Evolutionary conservation across 1,140 invertebrate species (phyloP), one percentile per base, ranked within the genome.

Genomic region (Panagrolaimus sp.): DNA sequence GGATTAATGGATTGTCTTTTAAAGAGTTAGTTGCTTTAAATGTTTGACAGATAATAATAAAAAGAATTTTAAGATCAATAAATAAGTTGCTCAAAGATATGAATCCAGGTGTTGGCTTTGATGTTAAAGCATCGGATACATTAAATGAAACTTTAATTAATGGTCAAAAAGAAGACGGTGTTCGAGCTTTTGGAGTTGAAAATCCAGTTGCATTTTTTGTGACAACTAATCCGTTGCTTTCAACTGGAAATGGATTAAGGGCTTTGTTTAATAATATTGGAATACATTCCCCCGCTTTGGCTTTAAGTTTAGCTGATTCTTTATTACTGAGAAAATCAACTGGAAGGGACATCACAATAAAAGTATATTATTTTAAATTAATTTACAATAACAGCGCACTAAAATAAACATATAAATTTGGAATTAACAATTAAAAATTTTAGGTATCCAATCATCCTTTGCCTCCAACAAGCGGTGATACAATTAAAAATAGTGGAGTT

Each of bases 401-500:
- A n/a, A n/a, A n/a, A n/a, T n/a, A n/a, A n/a, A n/a, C n/a, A n/a
- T n/a, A n/a, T n/a, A n/a, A n/a, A n/a, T n/a, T n/a, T n/a, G n/a
- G n/a, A 38, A 38, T 38, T 38, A 38, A 4, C 7, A 2, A 38
- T 4, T 4, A 4, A 38, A 38, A 2, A 38, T 38, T 38, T 38
- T 38, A 38, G 15, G 43, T 43, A 21, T 4, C 21, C 8, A 70
- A 70, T 55, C 69, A 70, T 38, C 69, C 69, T 4, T n/a, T 70
- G 8, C 69, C 69, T 5, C 69, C 69, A 44, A 70, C 69, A 12
- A 70, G n/a, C 47, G 69, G 24, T 12, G 69, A 70, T 43, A 71
- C n/a, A 14, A 14, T 70, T 4, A 70, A 70, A 44, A 71, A 71
- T 12, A 55, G 45, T 14, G 17, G 26, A n/a, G 38, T 28, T 14